Evolutionary conservation across 2,113 vertebrate species (phyloP).

Genomic region (Paedocypris sp.): DNA sequence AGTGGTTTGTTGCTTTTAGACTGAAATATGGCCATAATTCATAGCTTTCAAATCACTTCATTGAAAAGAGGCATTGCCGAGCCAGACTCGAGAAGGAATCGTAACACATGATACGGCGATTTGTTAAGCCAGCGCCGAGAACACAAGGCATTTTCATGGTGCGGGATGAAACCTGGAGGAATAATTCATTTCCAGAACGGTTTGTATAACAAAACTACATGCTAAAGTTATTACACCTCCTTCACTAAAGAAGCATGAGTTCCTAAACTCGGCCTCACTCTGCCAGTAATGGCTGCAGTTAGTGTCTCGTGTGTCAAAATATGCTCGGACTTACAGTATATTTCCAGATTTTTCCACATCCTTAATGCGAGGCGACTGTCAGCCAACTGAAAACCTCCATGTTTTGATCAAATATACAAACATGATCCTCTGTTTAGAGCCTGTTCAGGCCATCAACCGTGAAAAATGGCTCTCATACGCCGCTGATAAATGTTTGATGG

Average conservation of each 20-base stretch:
- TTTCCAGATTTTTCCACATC: slow-evolving; percentile 32
- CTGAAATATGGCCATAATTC: slow-evolving; percentile 73
- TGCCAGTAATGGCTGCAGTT: slow-evolving; percentile 45
- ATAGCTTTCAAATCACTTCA: slow-evolving; percentile 65
- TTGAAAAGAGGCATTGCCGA: slow-evolving; percentile 64
- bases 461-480: slow-evolving; percentile 25
- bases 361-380: slow-evolving; percentile 36
- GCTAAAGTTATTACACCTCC: slow-evolving; percentile 42
- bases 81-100: slow-evolving; percentile 59
- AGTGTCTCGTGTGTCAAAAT: slow-evolving; percentile 41
- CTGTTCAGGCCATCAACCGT: slow-evolving; percentile 40
- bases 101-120: slow-evolving; percentile 70
- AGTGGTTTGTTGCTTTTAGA: slow-evolving; percentile 71
- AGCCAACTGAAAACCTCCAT: slow-evolving; percentile 10
- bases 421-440: slow-evolving; percentile 31
- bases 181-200: slow-evolving; percentile 46
- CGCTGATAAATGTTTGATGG: slow-evolving; percentile 39
- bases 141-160: slow-evolving; percentile 59
- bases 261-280: slow-evolving; percentile 31
- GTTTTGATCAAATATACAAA: slow-evolving; percentile 35
- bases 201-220: slow-evolving; percentile 49
- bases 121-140: slow-evolving; percentile 59
- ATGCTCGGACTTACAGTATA: slow-evolving; percentile 19
- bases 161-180: slow-evolving; percentile 34
- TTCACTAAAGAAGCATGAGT: slow-evolving; percentile 44